These are phyloP conservation scores for Himalopsyche tibetana DNA, from an alignment of 2,888 invertebrate genomes.

Conservation along the genomic window DNA sequence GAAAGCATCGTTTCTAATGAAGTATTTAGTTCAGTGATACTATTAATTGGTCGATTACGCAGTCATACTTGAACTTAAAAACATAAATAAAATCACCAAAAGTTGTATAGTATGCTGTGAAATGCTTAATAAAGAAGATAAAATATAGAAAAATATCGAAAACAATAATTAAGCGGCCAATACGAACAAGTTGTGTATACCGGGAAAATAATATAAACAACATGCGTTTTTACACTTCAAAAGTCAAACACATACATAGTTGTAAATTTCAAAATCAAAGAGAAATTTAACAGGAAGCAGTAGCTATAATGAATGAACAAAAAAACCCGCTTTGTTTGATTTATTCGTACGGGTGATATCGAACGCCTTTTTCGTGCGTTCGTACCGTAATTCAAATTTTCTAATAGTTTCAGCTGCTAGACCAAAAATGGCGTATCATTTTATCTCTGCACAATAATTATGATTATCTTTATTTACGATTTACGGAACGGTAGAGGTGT, in stretches of 20 bases:
- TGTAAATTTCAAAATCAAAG: constrained; percentile 27
- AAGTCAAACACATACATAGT: neutral
- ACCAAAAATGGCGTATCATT: constrained; percentile 36
- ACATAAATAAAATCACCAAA: no score
- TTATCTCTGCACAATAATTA: constrained; percentile 25
- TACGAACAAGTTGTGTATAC: neutral
- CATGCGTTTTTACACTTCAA: neutral
- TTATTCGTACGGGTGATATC: neutral
- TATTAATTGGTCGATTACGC: no score
- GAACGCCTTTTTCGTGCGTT: constrained; percentile 33
- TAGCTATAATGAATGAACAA: neutral
- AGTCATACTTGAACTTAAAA: no score
- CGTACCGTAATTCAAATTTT: constrained; percentile 20
- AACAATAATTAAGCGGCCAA: no score
- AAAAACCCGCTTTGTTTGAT: constrained; percentile 19
- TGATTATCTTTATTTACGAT: constrained; percentile 41
- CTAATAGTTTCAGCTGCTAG: constrained; percentile 39
- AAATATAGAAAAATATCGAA: no score
- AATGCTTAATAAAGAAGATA: no score
- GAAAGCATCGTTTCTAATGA: no score
- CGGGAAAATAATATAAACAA: neutral
- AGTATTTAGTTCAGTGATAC: no score
- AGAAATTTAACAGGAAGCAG: constrained; percentile 38
- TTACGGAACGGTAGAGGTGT: constrained; percentile 38
- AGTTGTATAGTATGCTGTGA: no score